phyloP scores from a whole-genome alignment of 2,113 vertebrate genomes.

The Pseudolaguvia tuberculata region DNA sequence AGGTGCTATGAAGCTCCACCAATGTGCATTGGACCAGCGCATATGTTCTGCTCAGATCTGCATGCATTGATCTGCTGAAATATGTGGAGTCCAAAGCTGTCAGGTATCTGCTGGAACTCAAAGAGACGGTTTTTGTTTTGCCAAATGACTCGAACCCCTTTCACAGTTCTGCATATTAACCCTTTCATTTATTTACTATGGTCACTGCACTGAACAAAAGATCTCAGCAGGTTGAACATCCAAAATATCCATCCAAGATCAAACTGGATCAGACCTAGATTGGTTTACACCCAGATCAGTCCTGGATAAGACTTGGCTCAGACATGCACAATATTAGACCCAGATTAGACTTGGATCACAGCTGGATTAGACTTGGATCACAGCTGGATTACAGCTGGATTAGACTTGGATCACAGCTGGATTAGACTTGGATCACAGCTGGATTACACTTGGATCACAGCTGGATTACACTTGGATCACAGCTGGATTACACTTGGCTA shows the following conservation, averaged over 20 bases:
- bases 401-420: too few species aligned
- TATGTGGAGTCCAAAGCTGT: conserved; percentile 23
- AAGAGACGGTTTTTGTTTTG: not conserved
- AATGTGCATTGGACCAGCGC: conserved; percentile 47
- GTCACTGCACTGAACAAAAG: not conserved
- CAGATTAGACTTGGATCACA: too few species aligned
- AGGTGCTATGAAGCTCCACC: conserved; percentile 44
- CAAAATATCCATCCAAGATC: not conserved
- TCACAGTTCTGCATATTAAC: not conserved
- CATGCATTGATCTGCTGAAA: conserved; percentile 38
- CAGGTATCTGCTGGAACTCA: not conserved
- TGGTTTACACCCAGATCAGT: too few species aligned
- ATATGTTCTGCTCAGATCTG: conserved; percentile 39
- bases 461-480: too few species aligned
- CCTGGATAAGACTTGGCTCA: too few species aligned
- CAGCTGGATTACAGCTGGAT: too few species aligned
- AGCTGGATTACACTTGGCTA: too few species aligned
- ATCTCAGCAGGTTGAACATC: not conserved
- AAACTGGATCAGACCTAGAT: too few species aligned
- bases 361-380: too few species aligned
- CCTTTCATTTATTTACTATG: not conserved
- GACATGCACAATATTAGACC: too few species aligned
- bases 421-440: too few species aligned
- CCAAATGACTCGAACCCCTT: not conserved
- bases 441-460: too few species aligned